These are phyloP conservation scores for Pelecanoides urinatrix DNA, from an alignment of 2,113 vertebrate genomes.

Conservation along the genomic window DNA sequence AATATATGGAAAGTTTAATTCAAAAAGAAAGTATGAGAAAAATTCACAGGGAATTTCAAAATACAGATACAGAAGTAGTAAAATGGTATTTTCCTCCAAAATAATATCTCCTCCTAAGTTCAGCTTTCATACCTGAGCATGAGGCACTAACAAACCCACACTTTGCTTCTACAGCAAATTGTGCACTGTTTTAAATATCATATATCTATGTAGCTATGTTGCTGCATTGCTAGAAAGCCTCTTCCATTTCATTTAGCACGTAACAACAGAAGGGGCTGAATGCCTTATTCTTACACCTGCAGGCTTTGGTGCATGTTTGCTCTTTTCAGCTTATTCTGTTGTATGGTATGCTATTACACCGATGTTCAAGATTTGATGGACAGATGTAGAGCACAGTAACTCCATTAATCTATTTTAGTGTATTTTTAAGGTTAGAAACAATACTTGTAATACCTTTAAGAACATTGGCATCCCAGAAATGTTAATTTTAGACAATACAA, in stretches of 20 bases:
- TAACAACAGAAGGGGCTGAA: background rate
- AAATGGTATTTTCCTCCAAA: background rate
- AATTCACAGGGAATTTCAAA: background rate
- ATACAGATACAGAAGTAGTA: background rate
- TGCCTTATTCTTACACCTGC: constrained; percentile 15
- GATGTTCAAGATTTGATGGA: constrained; percentile 2
- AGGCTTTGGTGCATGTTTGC: background rate
- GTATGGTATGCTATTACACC: background rate
- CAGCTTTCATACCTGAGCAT: background rate
- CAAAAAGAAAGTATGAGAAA: background rate
- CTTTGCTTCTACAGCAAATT: background rate
- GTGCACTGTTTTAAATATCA: background rate
- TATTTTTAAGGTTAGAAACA: background rate
- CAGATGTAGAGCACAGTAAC: background rate
- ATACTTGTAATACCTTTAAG: background rate
- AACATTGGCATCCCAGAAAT: background rate
- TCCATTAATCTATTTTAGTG: background rate
- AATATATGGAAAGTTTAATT: background rate
- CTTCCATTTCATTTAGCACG: background rate
- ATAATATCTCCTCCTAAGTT: background rate
- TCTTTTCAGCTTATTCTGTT: background rate
- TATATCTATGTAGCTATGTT: background rate
- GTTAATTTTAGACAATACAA: background rate
- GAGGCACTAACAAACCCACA: background rate
- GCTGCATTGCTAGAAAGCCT: background rate